These are phyloP conservation scores for Selene dorsalis DNA, from an alignment of 2,797 vertebrate genomes.

Conservation along the genomic window DNA sequence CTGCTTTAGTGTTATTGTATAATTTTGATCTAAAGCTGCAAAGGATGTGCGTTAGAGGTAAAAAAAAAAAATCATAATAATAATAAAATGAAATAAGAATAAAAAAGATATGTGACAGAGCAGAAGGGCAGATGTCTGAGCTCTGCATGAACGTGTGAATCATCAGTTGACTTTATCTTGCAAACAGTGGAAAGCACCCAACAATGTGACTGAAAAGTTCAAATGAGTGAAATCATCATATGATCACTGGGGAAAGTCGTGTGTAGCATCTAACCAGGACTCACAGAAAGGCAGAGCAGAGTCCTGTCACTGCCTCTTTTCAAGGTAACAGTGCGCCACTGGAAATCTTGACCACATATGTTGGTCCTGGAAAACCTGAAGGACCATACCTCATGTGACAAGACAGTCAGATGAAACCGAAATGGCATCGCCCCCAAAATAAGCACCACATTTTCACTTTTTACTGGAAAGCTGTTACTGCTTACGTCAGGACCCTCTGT, in stretches of 20 bases:
- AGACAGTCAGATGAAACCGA: conserved; percentile 7
- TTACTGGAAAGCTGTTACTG: conserved; percentile 21
- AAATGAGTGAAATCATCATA: neutral
- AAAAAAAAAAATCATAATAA: too few relatives aligned
- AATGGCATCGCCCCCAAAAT: conserved; percentile 4
- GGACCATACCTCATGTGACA: conserved; percentile 3
- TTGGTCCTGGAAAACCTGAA: conserved; percentile 5
- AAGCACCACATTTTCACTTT: conserved; percentile 25
- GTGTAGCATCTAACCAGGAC: neutral
- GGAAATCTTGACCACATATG: conserved; percentile 1
- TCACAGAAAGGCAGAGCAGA: neutral
- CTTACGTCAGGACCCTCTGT: conserved; percentile 15
- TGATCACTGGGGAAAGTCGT: neutral
- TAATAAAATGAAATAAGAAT: too few relatives aligned
- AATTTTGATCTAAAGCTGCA: neutral
- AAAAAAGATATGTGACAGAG: neutral
- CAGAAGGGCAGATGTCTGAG: neutral
- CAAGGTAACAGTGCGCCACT: conserved; percentile 11
- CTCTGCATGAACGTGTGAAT: neutral
- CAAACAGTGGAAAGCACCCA: neutral
- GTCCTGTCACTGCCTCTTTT: conserved; percentile 13
- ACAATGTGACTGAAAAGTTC: neutral
- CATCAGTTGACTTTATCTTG: neutral
- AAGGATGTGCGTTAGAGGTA: neutral
- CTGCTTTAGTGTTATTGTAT: neutral